These are phyloP conservation scores for Pocillopora verrucosa DNA, from an alignment of 64 coral and sea anemone genomes.

Conservation along the genomic window DNA sequence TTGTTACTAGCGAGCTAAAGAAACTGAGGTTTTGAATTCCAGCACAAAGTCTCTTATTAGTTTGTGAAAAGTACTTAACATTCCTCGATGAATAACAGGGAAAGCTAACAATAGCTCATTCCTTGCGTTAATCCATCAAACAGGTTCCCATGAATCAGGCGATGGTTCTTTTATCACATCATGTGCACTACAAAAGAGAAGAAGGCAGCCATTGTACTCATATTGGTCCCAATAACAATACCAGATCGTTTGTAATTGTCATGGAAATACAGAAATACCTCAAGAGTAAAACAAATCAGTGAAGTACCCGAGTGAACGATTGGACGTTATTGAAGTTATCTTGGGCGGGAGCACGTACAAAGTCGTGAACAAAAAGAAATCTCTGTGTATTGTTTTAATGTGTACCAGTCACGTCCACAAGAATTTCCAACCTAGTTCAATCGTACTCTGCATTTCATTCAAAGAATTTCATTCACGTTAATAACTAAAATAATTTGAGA, in stretches of 20 bases:
- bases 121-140: constrained; percentile 1
- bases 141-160: not conserved
- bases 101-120: constrained; percentile 7
- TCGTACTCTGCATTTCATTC: not conserved
- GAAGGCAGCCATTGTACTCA: constrained; percentile 3
- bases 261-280: constrained; percentile 15
- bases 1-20: not conserved
- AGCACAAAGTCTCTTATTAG: constrained; percentile 7
- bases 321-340: not conserved
- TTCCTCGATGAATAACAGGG: not conserved
- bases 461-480: not conserved
- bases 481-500: not conserved
- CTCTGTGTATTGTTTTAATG: not conserved
- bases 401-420: not conserved
- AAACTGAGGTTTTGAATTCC: constrained; percentile 12
- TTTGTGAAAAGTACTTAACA: constrained; percentile 31
- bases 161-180: constrained; percentile 6
- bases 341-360: not conserved
- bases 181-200: not conserved
- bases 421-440: not conserved
- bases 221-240: constrained; percentile 6
- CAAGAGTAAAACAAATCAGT: constrained; percentile 19
- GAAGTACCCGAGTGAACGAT: not conserved
- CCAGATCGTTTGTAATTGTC: constrained; percentile 10
- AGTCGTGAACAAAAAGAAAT: not conserved